These are phyloP conservation scores for Meteorus cinctellus DNA, from an alignment of 2,888 invertebrate species.

Conservation along the genomic window DNA sequence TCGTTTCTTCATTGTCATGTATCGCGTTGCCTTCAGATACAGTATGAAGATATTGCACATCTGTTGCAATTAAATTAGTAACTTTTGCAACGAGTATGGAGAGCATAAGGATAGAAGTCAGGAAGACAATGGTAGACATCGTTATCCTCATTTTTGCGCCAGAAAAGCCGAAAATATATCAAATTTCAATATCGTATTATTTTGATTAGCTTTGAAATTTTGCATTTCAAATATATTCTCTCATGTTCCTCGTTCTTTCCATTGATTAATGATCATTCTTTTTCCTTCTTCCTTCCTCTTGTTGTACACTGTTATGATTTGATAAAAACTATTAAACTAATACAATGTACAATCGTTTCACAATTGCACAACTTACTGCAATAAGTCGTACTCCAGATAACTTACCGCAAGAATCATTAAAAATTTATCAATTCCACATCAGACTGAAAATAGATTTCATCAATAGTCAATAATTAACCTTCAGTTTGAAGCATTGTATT, in stretches of 20 bases:
- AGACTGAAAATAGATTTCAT: constrained; percentile 6
- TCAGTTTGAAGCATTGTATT: not conserved
- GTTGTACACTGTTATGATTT: not conserved
- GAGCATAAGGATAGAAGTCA: constrained; percentile 79
- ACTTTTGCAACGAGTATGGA: constrained; percentile 83
- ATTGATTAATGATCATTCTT: not conserved
- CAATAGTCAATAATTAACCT: not conserved
- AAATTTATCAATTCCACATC: constrained; percentile 4
- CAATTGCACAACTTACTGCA: not conserved
- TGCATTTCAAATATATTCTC: not conserved
- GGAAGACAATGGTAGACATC: constrained; percentile 77
- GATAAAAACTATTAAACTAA: not conserved
- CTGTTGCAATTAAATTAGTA: constrained; percentile 76
- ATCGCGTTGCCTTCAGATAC: constrained; percentile 6
- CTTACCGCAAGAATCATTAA: not conserved
- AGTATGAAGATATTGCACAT: constrained; percentile 49
- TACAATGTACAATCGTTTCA: not conserved
- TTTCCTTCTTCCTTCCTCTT: not conserved
- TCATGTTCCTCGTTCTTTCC: not conserved
- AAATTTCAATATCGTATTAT: not conserved
- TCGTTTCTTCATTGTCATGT: constrained; percentile 54
- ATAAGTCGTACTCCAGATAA: not conserved
- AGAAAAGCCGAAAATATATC: not conserved
- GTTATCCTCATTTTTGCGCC: constrained; percentile 78
- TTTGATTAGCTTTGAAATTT: not conserved